phyloP scores from a whole-genome alignment of 2,797 vertebrate species.

The Ibycter americanus region DNA sequence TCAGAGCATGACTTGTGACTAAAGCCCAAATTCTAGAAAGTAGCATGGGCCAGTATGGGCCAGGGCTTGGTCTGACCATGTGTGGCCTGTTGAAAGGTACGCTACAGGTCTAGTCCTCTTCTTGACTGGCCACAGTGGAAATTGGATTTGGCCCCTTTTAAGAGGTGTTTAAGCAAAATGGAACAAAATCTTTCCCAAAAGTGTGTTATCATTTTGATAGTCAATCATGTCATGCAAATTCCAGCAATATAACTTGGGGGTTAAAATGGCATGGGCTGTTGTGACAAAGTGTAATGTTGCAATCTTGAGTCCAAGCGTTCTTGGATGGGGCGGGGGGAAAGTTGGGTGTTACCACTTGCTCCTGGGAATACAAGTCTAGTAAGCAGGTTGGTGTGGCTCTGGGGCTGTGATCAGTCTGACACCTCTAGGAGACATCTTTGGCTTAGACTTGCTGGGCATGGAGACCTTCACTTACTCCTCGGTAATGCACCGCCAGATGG shows the following conservation, averaged over 20 bases:
- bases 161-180: neutral
- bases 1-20: neutral
- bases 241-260: too few species aligned
- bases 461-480: neutral
- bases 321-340: neutral
- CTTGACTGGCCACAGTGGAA: neutral
- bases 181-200: neutral
- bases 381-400: neutral
- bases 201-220: neutral
- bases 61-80: rapidly evolving
- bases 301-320: rapidly evolving
- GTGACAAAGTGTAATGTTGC: neutral
- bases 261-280: neutral
- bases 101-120: neutral
- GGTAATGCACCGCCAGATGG: too few species aligned
- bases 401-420: neutral
- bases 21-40: neutral
- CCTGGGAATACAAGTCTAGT: neutral
- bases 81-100: neutral
- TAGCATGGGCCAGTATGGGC: neutral
- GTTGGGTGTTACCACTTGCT: neutral
- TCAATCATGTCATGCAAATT: neutral
- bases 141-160: neutral
- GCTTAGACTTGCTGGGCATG: neutral
- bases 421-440: neutral